Evolutionary conservation across 2,113 vertebrate genomes (phyloP).

Genomic region (Podarcis cretensis): DNA sequence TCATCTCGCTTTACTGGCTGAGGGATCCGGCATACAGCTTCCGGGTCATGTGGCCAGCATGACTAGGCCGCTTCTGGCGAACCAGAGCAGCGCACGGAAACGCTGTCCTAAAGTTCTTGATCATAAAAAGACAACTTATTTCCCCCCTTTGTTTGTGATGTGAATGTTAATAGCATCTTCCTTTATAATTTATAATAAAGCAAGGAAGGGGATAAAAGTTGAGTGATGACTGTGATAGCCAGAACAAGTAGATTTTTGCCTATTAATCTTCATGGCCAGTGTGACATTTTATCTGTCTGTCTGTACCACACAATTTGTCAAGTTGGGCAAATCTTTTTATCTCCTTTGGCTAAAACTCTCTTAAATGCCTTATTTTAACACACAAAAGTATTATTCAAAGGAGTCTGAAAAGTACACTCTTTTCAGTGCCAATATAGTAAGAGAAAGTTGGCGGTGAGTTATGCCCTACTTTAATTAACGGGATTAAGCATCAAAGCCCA

Average conservation of each 20-base stretch:
- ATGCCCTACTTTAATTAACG: conserved; percentile 50
- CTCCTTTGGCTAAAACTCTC: conserved; percentile 19
- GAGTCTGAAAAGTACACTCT: conserved; percentile 25
- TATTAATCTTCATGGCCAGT: conserved; percentile 22
- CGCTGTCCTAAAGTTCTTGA: neutral
- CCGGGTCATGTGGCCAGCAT: no score
- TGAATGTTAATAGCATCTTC: no score
- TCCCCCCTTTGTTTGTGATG: no score
- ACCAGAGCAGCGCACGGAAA: no score
- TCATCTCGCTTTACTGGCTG: no score
- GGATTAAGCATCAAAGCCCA: conserved; percentile 69
- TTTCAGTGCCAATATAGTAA: conserved; percentile 37
- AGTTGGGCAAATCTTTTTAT: neutral
- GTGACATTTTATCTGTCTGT: neutral
- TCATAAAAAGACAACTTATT: neutral
- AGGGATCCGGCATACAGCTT: no score
- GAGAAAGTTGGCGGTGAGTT: conserved; percentile 37
- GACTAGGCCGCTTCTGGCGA: no score
- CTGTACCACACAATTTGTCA: neutral
- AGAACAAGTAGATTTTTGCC: neutral
- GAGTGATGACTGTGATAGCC: neutral
- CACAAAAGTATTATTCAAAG: conserved; percentile 33
- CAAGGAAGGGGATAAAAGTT: neutral
- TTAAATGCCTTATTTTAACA: conserved; percentile 41
- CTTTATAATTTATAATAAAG: no score